Conservation (phyloP, 2,888 invertebrate genomes). For the Parnassius orleans region DNA sequence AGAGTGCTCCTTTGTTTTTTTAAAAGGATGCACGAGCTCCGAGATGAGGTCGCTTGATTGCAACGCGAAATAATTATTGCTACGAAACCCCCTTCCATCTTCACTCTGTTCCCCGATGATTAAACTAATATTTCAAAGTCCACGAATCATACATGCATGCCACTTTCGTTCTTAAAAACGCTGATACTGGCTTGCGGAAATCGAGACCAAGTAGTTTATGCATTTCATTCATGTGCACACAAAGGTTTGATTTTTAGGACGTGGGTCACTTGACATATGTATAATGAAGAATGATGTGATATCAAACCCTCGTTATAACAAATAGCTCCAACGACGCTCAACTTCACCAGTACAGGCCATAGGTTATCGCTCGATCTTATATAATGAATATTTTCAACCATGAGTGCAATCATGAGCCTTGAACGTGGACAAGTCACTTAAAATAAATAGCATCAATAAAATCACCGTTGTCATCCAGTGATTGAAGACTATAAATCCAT, state of each 20-base stretch:
- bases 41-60: conserved; percentile 72
- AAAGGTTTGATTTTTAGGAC: conserved; percentile 24
- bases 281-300: conserved; percentile 17
- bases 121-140: conserved; percentile 25
- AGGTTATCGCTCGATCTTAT: conserved; percentile 23
- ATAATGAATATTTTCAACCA: conserved; percentile 18
- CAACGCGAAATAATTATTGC: conserved; percentile 43
- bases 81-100: conserved; percentile 21
- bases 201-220: conserved; percentile 11
- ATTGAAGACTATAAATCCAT: conserved; percentile 37
- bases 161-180: conserved; percentile 20
- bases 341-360: conserved; percentile 1
- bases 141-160: conserved; percentile 8
- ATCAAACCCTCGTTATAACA: conserved; percentile 17
- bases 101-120: conserved; percentile 3
- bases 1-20: conserved; percentile 36
- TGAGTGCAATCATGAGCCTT: conserved; percentile 21
- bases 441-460: conserved; percentile 35
- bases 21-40: conserved; percentile 32
- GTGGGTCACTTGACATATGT: conserved; percentile 13
- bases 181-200: conserved; percentile 20
- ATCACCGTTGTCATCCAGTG: conserved; percentile 37
- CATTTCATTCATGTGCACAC: conserved; percentile 9
- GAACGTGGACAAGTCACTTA: conserved; percentile 25
- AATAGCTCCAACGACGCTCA: conserved; percentile 17